Conservation (phyloP, 2,888 invertebrate genomes). For the Disparrhopalites patrizii region DNA sequence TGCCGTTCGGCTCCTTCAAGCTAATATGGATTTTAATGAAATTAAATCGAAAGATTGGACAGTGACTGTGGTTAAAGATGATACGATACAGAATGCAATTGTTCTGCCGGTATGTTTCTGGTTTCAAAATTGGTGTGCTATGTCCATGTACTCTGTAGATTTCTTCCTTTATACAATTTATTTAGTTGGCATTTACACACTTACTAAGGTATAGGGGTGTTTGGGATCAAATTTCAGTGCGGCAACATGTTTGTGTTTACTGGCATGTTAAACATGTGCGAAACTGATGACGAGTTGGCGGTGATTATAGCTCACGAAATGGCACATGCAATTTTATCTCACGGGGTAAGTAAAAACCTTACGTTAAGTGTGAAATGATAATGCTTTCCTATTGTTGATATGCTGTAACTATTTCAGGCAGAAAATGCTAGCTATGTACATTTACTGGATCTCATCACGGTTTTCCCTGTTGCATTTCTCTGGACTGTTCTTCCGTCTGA, state of each 20-base stretch:
- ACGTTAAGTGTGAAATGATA: neutral
- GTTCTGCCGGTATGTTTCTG: constrained; percentile 56
- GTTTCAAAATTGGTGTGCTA: too few relatives aligned
- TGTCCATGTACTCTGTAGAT: neutral
- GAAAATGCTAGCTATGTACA: constrained; percentile 56
- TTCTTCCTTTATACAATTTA: neutral
- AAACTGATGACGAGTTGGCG: constrained; percentile 57
- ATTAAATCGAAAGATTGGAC: constrained; percentile 55
- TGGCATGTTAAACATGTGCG: constrained; percentile 55
- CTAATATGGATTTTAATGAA: constrained; percentile 55
- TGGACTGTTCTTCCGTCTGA: constrained; percentile 59
- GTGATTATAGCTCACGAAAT: constrained; percentile 60
- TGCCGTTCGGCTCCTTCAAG: constrained; percentile 52
- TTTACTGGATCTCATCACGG: constrained; percentile 54
- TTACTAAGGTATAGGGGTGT: too few relatives aligned
- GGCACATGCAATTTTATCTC: constrained; percentile 57
- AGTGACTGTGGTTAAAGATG: constrained; percentile 54
- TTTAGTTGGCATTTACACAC: too few relatives aligned
- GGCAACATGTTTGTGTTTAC: constrained; percentile 60
- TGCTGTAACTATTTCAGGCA: constrained; percentile 49
- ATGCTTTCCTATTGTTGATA: neutral
- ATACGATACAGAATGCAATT: constrained; percentile 55
- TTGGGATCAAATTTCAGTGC: constrained; percentile 50
- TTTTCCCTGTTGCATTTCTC: constrained; percentile 54
- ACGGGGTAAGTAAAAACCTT: constrained; percentile 38